Base-by-base conservation (phyloP, 2,113 vertebrate genomes). In the Nyctibius bracteatus region DNA sequence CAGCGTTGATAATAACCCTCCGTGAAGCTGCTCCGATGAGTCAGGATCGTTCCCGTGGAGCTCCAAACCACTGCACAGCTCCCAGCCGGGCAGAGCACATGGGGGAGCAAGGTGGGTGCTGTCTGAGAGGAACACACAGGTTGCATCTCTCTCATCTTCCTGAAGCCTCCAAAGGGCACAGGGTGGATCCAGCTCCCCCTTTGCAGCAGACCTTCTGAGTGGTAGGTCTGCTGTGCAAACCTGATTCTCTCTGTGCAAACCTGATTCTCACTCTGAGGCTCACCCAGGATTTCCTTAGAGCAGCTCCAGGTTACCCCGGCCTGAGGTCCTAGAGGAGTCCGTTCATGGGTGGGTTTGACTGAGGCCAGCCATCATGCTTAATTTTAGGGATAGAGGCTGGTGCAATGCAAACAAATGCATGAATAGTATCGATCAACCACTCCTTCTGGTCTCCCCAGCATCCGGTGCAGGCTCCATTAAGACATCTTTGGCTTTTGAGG, bases 101-200 rank as follows among this genome's bases (percentile, higher is more conserved):
- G 0, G 5, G 41, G 58, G 20, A 84, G 33, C 0, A 1, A 44
- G 12, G 22, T 0, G 4, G 25, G 33, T 74, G 55, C 65, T 70
- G n/a, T 23, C 47, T 71, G 65, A 62, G 49, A 81, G 13, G 25
- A 65, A 46, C 47, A 31, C 54, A 43, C 3, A 0, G 18, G 23
- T 33, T 35, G 37, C 25, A 28, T 28, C 52, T 83, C 27, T 37
- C 20, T 51, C 20, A 30, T 39, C 35, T 44, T 66, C 49, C 51
- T 81, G 78, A 75, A 91, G 27, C 44, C 31, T 87, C n/a, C 44
- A n/a, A 46, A n/a, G 31, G 43, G 28, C 73, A 54, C 10, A 25
- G 61, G 8, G 22, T 78, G 22, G 65, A 47, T 67, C 27, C 55
- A 25, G 79, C 43, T 78, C 24, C 67, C 16, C 37, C 57, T 88